These are phyloP conservation scores for Castor canadensis DNA, from an alignment of 2,113 vertebrate genomes.

Conservation along the genomic window DNA sequence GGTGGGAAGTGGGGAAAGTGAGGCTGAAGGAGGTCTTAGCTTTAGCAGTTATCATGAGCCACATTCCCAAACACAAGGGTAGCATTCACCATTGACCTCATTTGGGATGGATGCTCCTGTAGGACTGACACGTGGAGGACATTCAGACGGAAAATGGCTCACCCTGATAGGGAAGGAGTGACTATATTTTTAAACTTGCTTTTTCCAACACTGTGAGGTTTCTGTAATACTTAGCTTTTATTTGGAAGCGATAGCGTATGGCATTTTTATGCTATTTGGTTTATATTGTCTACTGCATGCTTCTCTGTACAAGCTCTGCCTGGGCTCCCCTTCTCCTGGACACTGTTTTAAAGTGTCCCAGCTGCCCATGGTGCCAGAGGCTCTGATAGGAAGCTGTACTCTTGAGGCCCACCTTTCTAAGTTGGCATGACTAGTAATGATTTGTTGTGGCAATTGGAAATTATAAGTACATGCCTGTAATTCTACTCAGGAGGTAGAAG, in stretches of 20 bases:
- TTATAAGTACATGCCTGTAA: not conserved
- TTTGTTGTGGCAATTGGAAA: constrained; percentile 20
- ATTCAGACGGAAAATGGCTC: constrained; percentile 70
- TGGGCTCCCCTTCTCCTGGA: constrained; percentile 56
- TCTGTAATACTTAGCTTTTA: constrained; percentile 84
- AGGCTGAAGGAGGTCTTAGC: not conserved
- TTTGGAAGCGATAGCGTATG: constrained; percentile 85
- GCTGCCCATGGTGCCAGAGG: constrained; percentile 60
- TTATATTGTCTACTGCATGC: constrained; percentile 81
- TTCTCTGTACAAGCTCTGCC: constrained; percentile 66
- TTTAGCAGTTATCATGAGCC: not conserved
- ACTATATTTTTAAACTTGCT: constrained; percentile 81
- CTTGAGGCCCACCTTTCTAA: not conserved
- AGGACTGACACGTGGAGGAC: constrained; percentile 58
- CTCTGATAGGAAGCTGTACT: constrained; percentile 37
- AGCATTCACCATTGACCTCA: constrained; percentile 59
- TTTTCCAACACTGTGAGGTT: constrained; percentile 86
- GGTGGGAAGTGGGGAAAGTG: not conserved
- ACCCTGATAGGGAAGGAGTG: constrained; percentile 73
- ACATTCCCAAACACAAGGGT: constrained; percentile 55
- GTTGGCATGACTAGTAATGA: not conserved
- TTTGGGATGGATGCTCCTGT: constrained; percentile 52
- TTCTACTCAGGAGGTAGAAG: not conserved
- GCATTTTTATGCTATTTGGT: constrained; percentile 85
- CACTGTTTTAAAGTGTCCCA: constrained; percentile 85